A percentile compares a stretch with the other conserved stretches of the same genome.
These are phyloP conservation scores for Clarias magur DNA, from an alignment of 2,113 vertebrate species.

Conservation along the genomic window DNA sequence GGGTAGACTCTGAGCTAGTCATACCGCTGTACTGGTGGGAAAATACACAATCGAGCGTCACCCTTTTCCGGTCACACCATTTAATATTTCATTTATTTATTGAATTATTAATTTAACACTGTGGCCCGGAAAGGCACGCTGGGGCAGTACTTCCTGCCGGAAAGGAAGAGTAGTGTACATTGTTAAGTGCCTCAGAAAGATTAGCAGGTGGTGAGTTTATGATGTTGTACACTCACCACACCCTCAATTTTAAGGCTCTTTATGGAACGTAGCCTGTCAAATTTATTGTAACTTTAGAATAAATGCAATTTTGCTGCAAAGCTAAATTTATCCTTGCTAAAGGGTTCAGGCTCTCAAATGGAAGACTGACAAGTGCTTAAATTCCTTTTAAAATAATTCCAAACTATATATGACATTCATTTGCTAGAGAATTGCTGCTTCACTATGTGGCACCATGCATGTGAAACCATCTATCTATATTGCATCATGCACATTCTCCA, in stretches of 20 bases:
- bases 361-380: background rate
- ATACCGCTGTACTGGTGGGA: slow-evolving; percentile 63
- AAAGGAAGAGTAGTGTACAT: slow-evolving; percentile 64
- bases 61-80: slow-evolving; percentile 75
- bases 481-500: background rate
- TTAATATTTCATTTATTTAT: slow-evolving; percentile 76
- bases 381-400: background rate
- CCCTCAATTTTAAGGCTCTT: slow-evolving; percentile 51
- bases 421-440: background rate
- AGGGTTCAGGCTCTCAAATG: background rate
- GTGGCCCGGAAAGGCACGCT: slow-evolving; percentile 72
- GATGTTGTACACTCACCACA: slow-evolving; percentile 54
- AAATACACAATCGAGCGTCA: slow-evolving; percentile 55
- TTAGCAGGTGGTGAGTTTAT: slow-evolving; percentile 58
- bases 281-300: background rate
- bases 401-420: background rate
- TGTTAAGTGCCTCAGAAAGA: slow-evolving; percentile 56
- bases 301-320: background rate
- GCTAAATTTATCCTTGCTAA: background rate
- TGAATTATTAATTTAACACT: slow-evolving; percentile 70
- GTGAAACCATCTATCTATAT: background rate
- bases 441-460: background rate
- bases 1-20: background rate
- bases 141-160: slow-evolving; percentile 67
- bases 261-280: slow-evolving; percentile 41